Evolutionary conservation across 2,888 invertebrate genomes (phyloP), one percentile per base, ranked within the genome.

Genomic region (Diploptera punctata): DNA sequence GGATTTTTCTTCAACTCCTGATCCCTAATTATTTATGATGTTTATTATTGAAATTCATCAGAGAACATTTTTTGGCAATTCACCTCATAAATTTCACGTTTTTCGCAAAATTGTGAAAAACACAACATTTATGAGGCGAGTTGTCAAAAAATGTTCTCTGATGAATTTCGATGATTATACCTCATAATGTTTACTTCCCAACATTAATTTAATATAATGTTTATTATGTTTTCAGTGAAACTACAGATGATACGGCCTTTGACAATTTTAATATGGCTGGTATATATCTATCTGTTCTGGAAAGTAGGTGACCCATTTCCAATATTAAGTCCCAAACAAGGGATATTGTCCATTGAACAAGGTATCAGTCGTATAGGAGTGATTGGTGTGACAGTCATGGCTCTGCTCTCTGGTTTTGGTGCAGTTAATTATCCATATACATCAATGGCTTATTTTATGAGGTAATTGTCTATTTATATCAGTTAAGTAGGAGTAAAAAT

Each of bases 341-440:
- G 98, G 60, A 90, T 94, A 72, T 87, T 93, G 75, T 95, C 95
- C 0, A 97, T 98, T 83, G 93, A 93, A 80, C 92, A 94, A 84
- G 92, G 97, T 38, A 97, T 99, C 43, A 98, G 98, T 24, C 88
- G 99, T 75, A 96, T 99, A 73, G 99, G 99, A 31, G 98, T 99
- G 0, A 97, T 99, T 75, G 99, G 99, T 0, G 99, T 99, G 0
- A 99, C 99, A 0, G 94, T 98, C 0, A 99, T 99, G 99, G 99
- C 99, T 0, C 86, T 99, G 49, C 85, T 99, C 2, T 99, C 99
- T 2, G 99, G 99, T 0, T 99, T 99, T 86, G 99, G 99, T 88
- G 99, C 99, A 62, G 99, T 99, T 10, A 99, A 98, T 84, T 99
- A 98, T 83, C 99, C 99, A 0, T 99, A 99, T 81, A 96, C 97